Percentiles rank a stretch among this genome's conserved stretches.
phyloP scores from a whole-genome alignment of 2,797 vertebrate genomes.

The Myripristis jacobus region DNA sequence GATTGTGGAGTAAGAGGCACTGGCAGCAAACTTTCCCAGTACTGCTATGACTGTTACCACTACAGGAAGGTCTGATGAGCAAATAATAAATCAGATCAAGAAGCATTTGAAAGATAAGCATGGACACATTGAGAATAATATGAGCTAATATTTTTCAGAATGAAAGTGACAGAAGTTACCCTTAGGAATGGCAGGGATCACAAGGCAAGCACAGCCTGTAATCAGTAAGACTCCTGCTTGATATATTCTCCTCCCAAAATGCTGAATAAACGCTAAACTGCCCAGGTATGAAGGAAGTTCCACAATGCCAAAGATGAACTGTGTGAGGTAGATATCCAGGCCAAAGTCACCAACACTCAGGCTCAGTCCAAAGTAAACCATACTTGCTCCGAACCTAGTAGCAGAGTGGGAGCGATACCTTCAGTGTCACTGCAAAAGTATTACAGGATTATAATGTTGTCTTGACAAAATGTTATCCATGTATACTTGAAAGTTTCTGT shows the following conservation, averaged over 20 bases:
- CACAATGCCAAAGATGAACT: slow-evolving; percentile 88
- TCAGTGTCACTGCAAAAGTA: not conserved
- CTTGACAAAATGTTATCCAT: too few species aligned
- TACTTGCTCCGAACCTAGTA: slow-evolving; percentile 89
- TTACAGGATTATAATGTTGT: too few species aligned
- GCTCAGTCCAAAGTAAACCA: slow-evolving; percentile 90
- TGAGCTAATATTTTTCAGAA: not conserved
- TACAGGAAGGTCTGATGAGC: slow-evolving; percentile 79
- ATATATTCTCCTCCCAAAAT: slow-evolving; percentile 84
- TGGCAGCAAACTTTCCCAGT: slow-evolving; percentile 85
- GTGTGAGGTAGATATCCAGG: slow-evolving; percentile 92
- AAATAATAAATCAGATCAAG: slow-evolving; percentile 17
- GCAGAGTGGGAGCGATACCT: not conserved
- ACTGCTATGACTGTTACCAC: slow-evolving; percentile 84
- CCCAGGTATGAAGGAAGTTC: slow-evolving; percentile 85
- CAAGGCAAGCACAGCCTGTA: slow-evolving; percentile 83
- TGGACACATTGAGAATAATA: not conserved
- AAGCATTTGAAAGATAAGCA: not conserved
- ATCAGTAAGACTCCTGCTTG: slow-evolving; percentile 77
- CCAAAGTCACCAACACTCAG: slow-evolving; percentile 92
- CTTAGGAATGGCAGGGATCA: slow-evolving; percentile 83
- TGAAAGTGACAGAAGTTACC: slow-evolving; percentile 82
- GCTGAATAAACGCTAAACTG: slow-evolving; percentile 81
- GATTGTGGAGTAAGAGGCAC: slow-evolving; percentile 80
- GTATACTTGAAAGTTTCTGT: too few species aligned